These are phyloP conservation scores for Trididemnum clinides DNA, from an alignment of 23 tunicate genomes.

Conservation along the genomic window DNA sequence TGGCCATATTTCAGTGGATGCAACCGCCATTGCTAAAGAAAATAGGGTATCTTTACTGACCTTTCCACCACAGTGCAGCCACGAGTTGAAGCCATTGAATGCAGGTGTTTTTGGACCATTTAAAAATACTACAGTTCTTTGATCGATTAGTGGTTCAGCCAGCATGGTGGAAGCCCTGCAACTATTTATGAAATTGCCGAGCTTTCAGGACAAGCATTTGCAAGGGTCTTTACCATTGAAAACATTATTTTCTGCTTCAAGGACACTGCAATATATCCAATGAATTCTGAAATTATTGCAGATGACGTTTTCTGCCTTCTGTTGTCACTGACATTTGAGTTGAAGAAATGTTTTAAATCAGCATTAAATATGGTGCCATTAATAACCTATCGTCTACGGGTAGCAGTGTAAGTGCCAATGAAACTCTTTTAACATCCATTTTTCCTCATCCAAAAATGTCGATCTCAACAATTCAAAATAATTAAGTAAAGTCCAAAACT, in stretches of 20 bases:
- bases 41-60: neutral
- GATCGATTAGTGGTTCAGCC: neutral
- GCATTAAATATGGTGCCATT: neutral
- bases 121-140: neutral
- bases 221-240: no score
- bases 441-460: neutral
- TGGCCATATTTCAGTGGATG: neutral
- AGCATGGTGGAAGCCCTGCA: neutral
- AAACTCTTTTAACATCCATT: no score
- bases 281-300: neutral
- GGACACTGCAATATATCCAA: neutral
- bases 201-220: no score
- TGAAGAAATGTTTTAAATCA: neutral
- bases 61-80: neutral
- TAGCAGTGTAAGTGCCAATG: neutral
- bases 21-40: neutral
- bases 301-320: neutral
- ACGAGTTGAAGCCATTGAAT: neutral
- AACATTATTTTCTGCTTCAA: no score
- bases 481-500: no score
- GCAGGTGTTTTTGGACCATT: neutral
- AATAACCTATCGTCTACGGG: neutral
- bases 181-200: neutral
- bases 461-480: neutral
- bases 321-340: no score